A percentile compares a stretch with the other conserved stretches of the same genome.
These are phyloP conservation scores for Agrochola lota DNA, from an alignment of 2,888 invertebrate species.

Conservation along the genomic window DNA sequence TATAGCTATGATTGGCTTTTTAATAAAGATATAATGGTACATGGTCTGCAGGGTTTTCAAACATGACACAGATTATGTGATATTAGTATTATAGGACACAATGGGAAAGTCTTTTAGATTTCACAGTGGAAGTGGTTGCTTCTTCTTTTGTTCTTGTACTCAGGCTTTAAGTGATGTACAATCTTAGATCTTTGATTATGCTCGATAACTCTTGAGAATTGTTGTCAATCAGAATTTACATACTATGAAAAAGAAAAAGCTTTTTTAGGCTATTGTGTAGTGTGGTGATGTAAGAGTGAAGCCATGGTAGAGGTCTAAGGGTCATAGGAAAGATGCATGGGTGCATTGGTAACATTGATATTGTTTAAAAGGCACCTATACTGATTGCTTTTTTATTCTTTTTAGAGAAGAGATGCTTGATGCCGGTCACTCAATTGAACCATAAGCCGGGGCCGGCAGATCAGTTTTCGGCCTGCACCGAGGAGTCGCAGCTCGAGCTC, in stretches of 20 bases:
- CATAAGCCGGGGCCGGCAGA: constrained; percentile 82
- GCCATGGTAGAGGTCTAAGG: too few species aligned
- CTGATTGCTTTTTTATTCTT: constrained; percentile 1
- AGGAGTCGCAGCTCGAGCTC: constrained; percentile 80
- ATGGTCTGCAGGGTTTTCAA: background rate
- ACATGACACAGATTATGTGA: background rate
- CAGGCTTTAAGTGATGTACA: background rate
- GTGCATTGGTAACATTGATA: constrained; percentile 10
- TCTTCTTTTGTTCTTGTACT: background rate
- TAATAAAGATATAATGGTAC: constrained; percentile 11
- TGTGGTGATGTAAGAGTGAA: background rate
- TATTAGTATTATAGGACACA: background rate
- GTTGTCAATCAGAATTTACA: background rate
- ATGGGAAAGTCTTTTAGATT: background rate
- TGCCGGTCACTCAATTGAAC: constrained; percentile 82
- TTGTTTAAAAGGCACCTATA: background rate
- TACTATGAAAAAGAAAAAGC: background rate
- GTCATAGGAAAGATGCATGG: background rate
- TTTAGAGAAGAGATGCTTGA: constrained; percentile 85
- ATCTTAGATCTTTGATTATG: background rate
- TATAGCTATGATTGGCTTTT: constrained; percentile 33
- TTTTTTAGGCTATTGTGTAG: background rate
- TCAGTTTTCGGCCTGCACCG: constrained; percentile 79
- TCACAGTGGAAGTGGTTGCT: background rate
- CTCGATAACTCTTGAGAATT: background rate